phyloP scores from a whole-genome alignment of 2,888 invertebrate genomes.

The Philhelius pedissequus region DNA sequence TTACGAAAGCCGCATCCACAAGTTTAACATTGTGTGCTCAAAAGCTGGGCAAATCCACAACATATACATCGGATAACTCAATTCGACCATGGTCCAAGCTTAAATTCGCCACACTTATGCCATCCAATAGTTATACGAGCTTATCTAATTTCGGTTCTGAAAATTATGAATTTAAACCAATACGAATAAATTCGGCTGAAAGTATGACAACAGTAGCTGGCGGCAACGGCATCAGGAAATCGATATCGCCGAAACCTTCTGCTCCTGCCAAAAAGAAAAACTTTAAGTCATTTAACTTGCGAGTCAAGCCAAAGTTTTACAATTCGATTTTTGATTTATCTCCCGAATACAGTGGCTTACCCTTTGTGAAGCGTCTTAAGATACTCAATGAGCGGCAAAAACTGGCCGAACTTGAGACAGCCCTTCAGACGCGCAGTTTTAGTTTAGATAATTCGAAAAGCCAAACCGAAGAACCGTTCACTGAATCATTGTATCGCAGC shows the following conservation, averaged over 20 bases:
- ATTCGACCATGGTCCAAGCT: conserved; percentile 87
- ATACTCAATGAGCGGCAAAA: conserved; percentile 93
- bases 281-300: conserved; percentile 45
- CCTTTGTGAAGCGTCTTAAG: conserved; percentile 93
- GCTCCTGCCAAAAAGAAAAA: conserved; percentile 30
- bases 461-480: conserved; percentile 80
- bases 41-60: conserved; percentile 65
- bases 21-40: conserved; percentile 55
- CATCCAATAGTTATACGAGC: conserved; percentile 77
- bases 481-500: conserved; percentile 84
- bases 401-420: conserved; percentile 88
- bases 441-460: conserved; percentile 87
- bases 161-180: conserved; percentile 72
- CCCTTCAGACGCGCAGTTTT: conserved; percentile 87
- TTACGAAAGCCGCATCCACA: conserved; percentile 71
- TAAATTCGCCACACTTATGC: conserved; percentile 83
- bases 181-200: conserved; percentile 74
- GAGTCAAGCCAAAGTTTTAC: conserved; percentile 83
- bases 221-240: conserved; percentile 61
- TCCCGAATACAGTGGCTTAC: conserved; percentile 91
- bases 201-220: conserved; percentile 70
- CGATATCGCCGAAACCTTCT: conserved; percentile 18
- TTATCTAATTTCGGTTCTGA: conserved; percentile 75
- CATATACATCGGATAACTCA: conserved; percentile 76
- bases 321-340: conserved; percentile 92